A percentile compares a stretch with the other conserved stretches of the same genome.
These are phyloP conservation scores for Nudaria mundana DNA, from an alignment of 2,888 invertebrate species.

Conservation along the genomic window DNA sequence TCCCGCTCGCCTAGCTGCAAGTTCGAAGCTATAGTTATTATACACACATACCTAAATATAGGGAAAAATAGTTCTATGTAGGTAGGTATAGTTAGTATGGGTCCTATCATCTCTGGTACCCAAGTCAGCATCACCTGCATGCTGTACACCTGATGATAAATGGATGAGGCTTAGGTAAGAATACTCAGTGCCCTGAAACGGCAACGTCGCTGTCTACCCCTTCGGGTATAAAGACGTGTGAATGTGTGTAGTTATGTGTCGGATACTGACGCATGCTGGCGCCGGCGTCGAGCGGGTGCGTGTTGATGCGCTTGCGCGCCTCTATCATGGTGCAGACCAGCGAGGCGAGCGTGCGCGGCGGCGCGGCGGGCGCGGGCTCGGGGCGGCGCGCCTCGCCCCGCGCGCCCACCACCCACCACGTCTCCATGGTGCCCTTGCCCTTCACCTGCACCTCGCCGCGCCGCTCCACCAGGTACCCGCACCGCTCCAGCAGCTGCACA, in stretches of 20 bases:
- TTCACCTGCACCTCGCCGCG: conserved; percentile 95
- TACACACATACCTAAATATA: too few species aligned
- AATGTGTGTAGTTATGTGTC: background rate
- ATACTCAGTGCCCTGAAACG: too few species aligned
- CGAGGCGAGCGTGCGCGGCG: conserved; percentile 88
- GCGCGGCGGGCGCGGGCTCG: conserved; percentile 84
- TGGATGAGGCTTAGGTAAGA: too few species aligned
- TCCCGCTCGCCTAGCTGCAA: conserved; percentile 35
- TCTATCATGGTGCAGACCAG: conserved; percentile 95
- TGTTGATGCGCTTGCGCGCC: conserved; percentile 86
- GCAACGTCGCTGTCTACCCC: too few species aligned
- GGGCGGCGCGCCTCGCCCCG: conserved; percentile 76
- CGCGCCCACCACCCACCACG: conserved; percentile 92
- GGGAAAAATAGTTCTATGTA: too few species aligned
- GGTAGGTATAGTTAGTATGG: too few species aligned
- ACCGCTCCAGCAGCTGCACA: conserved; percentile 85
- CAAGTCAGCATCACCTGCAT: too few species aligned
- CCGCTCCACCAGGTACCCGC: conserved; percentile 87
- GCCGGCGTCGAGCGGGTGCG: conserved; percentile 50
- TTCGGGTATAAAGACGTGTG: background rate
- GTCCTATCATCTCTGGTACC: too few species aligned
- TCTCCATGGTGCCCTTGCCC: conserved; percentile 97
- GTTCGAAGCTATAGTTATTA: too few species aligned
- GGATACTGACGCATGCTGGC: conserved; percentile 38
- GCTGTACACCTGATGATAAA: too few species aligned